phyloP scores from a whole-genome alignment of 2,113 vertebrate genomes.

The Nanorana parkeri region DNA sequence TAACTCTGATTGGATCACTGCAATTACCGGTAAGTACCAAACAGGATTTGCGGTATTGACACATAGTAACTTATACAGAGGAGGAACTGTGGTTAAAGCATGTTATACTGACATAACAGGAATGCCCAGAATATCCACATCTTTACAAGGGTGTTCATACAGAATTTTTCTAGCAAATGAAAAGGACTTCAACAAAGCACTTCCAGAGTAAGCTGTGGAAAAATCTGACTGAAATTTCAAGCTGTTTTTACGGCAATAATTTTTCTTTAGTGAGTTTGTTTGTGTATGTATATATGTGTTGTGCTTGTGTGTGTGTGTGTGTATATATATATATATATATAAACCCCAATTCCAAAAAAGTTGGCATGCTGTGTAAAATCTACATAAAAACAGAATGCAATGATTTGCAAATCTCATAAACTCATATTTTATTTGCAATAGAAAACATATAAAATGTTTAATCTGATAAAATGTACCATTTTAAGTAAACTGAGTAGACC shows the following conservation, averaged over 20 bases:
- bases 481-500: too few species aligned
- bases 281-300: background rate
- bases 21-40: slow-evolving; percentile 7
- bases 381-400: too few species aligned
- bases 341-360: too few species aligned
- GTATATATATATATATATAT: too few species aligned
- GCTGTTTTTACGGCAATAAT: background rate
- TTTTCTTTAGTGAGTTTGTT: too few species aligned
- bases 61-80: background rate
- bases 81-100: background rate
- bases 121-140: background rate
- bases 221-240: background rate
- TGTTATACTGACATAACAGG: slow-evolving; percentile 12
- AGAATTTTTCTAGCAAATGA: background rate
- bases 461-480: too few species aligned
- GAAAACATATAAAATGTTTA: too few species aligned
- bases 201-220: background rate
- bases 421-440: too few species aligned
- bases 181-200: background rate
- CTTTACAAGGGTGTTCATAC: background rate
- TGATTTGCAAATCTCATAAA: too few species aligned
- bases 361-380: too few species aligned
- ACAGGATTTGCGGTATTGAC: background rate
- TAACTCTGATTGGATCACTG: background rate
- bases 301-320: background rate